A percentile compares a stretch with the other conserved stretches of the same genome.
Conservation (phyloP, 2,888 invertebrate genomes). For the Tetramorium bicarinatum region DNA sequence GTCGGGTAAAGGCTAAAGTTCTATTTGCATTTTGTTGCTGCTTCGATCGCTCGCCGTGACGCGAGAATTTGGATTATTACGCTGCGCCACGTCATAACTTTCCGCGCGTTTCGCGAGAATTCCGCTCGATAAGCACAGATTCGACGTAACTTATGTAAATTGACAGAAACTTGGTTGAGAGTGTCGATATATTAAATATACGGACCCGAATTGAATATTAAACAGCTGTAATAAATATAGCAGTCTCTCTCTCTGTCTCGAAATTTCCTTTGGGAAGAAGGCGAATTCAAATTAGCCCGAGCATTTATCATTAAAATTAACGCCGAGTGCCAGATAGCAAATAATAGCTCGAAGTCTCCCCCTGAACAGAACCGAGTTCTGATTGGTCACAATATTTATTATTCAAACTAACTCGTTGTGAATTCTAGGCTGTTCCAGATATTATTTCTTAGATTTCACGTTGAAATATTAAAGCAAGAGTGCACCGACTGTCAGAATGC, state of each 20-base stretch:
- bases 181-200: slow-evolving; percentile 9
- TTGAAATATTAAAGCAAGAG: slow-evolving; percentile 5
- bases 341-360: background rate
- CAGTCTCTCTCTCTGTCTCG: too few relatives aligned
- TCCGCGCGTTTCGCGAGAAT: background rate
- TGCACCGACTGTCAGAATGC: background rate
- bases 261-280: background rate
- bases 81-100: background rate
- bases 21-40: slow-evolving; percentile 41
- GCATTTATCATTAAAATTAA: slow-evolving; percentile 22
- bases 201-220: background rate
- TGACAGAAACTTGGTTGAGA: background rate
- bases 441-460: slow-evolving; percentile 13
- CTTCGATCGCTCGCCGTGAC: background rate
- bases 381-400: background rate
- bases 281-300: background rate
- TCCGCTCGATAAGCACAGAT: background rate
- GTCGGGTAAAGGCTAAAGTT: slow-evolving; percentile 6
- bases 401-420: background rate
- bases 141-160: background rate
- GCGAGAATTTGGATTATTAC: slow-evolving; percentile 21
- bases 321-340: background rate
- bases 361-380: background rate
- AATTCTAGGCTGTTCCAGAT: background rate
- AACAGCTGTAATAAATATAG: background rate